These are phyloP conservation scores for Zaprionus vittiger DNA, from an alignment of 1,140 invertebrate species.

Conservation along the genomic window DNA sequence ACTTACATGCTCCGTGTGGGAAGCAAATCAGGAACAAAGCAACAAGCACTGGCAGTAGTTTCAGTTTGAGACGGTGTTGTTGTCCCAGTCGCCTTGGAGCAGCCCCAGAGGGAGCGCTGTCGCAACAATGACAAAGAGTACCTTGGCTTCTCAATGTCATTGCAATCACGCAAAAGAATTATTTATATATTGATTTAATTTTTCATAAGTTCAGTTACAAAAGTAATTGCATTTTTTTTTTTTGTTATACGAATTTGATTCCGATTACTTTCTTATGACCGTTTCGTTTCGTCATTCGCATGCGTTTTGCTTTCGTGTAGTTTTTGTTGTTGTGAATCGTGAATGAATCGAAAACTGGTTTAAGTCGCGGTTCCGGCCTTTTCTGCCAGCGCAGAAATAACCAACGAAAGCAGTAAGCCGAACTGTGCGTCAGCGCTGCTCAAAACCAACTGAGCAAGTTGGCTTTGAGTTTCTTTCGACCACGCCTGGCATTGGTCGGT, in stretches of 20 bases:
- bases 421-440: slow-evolving; percentile 51
- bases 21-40: slow-evolving; percentile 53
- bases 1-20: slow-evolving; percentile 48
- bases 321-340: slow-evolving; percentile 51
- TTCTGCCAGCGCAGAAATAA: slow-evolving; percentile 16
- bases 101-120: slow-evolving; percentile 13
- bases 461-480: slow-evolving; percentile 22
- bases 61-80: slow-evolving; percentile 15
- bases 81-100: slow-evolving; percentile 8
- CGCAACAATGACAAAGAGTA: slow-evolving; percentile 65
- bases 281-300: slow-evolving; percentile 77
- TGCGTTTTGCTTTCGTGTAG: slow-evolving; percentile 50
- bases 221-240: slow-evolving; percentile 13
- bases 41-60: slow-evolving; percentile 33
- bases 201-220: slow-evolving; percentile 12
- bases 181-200: slow-evolving; percentile 9
- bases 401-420: slow-evolving; percentile 13
- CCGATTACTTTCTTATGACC: slow-evolving; percentile 57
- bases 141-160: slow-evolving; percentile 37
- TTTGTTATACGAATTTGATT: slow-evolving; percentile 9
- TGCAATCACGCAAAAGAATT: slow-evolving; percentile 15
- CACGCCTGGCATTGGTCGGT: slow-evolving; percentile 16
- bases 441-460: slow-evolving; percentile 46
- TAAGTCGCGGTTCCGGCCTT: slow-evolving; percentile 57
- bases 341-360: slow-evolving; percentile 73